These are phyloP conservation scores for Drosophila tropicalis DNA, from an alignment of 1,140 invertebrate genomes.

Conservation along the genomic window DNA sequence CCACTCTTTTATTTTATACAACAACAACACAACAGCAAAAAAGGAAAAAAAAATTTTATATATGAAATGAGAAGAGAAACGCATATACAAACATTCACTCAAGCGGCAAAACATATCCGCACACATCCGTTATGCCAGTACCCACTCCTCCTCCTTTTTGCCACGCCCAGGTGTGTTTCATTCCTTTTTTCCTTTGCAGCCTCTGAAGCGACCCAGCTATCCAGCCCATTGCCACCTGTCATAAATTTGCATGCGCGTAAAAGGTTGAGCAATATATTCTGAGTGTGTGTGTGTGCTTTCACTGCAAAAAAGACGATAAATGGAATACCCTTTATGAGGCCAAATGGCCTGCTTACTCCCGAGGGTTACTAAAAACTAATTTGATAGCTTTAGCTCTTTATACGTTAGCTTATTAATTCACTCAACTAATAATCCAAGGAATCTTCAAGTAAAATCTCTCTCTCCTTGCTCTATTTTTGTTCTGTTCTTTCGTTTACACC, in stretches of 20 bases:
- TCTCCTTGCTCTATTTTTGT: too few species aligned
- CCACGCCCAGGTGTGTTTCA: constrained; percentile 22
- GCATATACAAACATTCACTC: constrained; percentile 70
- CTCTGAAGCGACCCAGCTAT: constrained; percentile 7
- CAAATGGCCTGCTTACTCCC: not conserved
- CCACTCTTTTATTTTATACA: constrained; percentile 76
- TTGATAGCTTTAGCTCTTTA: not conserved
- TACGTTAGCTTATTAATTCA: not conserved
- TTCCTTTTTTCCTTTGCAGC: constrained; percentile 1
- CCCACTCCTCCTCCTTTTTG: constrained; percentile 22
- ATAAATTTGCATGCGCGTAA: constrained; percentile 75
- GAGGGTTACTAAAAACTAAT: not conserved
- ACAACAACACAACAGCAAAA: constrained; percentile 16
- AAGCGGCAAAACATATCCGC: constrained; percentile 79
- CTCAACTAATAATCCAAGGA: not conserved
- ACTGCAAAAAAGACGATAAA: constrained; percentile 12
- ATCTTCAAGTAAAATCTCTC: not conserved
- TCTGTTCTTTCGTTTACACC: too few species aligned
- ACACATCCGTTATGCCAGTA: constrained; percentile 64
- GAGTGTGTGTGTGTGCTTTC: not conserved
- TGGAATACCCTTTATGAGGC: constrained; percentile 25
- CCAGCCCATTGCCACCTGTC: constrained; percentile 74
- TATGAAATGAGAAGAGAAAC: constrained; percentile 30
- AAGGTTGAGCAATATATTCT: constrained; percentile 58
- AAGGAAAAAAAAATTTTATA: constrained; percentile 25